These are phyloP conservation scores for Caenorhabditis drosophilae DNA, from an alignment of 2,888 invertebrate species.

Conservation along the genomic window DNA sequence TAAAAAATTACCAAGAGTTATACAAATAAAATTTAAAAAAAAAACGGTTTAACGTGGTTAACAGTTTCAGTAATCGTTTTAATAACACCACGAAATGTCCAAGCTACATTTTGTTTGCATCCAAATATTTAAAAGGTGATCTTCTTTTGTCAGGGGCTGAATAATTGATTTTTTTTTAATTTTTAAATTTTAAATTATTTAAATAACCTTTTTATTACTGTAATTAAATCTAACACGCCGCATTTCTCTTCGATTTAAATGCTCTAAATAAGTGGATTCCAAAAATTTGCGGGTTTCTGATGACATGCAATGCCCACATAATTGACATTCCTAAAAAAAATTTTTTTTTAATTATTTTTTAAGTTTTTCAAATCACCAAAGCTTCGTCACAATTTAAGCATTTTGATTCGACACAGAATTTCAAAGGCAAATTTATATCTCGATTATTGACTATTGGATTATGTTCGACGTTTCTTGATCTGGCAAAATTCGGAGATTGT, in stretches of 20 bases:
- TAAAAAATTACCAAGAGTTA: too few relatives aligned
- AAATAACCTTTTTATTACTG: conserved; percentile 70
- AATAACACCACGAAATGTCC: conserved; percentile 81
- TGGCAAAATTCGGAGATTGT: too few relatives aligned
- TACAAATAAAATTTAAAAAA: too few relatives aligned
- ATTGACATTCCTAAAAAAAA: conserved; percentile 74
- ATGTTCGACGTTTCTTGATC: conserved; percentile 13
- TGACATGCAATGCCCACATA: conserved; percentile 82
- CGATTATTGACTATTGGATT: conserved; percentile 30
- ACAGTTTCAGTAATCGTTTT: too few relatives aligned
- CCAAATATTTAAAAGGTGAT: conserved; percentile 83
- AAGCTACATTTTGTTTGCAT: conserved; percentile 85
- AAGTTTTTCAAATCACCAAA: conserved; percentile 2
- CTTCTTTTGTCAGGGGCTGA: conserved; percentile 71
- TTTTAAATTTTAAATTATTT: neutral
- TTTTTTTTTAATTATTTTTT: conserved; percentile 1
- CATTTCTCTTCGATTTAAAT: conserved; percentile 81
- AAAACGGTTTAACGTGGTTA: too few relatives aligned
- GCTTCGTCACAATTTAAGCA: conserved; percentile 32
- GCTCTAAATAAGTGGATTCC: conserved; percentile 80
- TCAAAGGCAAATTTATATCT: conserved; percentile 30
- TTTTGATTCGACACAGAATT: conserved; percentile 23
- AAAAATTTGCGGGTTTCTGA: conserved; percentile 75
- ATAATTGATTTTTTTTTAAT: conserved; percentile 5
- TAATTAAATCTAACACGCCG: conserved; percentile 73